These are phyloP conservation scores for Hydrocynus forskahlii DNA, from an alignment of 2,797 vertebrate species.

Conservation along the genomic window DNA sequence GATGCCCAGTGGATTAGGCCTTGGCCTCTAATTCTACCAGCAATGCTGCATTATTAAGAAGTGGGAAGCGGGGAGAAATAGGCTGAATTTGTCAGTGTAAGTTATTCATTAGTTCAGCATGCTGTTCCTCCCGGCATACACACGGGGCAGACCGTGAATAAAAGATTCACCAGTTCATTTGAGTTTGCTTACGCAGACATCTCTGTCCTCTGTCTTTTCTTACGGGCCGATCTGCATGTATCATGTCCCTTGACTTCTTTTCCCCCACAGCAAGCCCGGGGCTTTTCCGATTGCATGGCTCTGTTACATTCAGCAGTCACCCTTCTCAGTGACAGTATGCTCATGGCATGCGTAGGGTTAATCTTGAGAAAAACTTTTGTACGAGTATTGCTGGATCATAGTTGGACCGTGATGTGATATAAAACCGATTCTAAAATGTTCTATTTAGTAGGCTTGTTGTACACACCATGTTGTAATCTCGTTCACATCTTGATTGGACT, in stretches of 20 bases:
- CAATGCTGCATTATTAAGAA: slow-evolving; percentile 46
- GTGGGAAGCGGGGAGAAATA: slow-evolving; percentile 31
- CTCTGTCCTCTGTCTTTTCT: slow-evolving; percentile 15
- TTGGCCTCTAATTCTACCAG: slow-evolving; percentile 20
- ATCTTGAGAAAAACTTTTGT: neutral
- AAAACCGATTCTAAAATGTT: no score
- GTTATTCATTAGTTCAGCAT: slow-evolving; percentile 40
- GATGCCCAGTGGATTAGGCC: neutral
- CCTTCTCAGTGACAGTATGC: neutral
- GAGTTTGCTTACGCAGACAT: neutral
- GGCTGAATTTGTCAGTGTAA: slow-evolving; percentile 45
- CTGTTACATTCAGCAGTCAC: slow-evolving; percentile 4
- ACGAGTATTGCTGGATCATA: no score
- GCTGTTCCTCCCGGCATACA: slow-evolving; percentile 7
- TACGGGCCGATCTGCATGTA: neutral
- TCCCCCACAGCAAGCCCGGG: neutral
- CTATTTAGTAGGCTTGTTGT: no score
- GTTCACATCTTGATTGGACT: no score
- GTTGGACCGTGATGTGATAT: no score
- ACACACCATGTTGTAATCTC: no score
- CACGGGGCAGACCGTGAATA: slow-evolving; percentile 10
- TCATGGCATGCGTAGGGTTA: neutral
- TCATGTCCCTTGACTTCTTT: slow-evolving; percentile 5
- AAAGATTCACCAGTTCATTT: neutral
- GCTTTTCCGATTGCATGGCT: neutral